These are phyloP conservation scores for Cheirogaleus medius DNA, from an alignment of 2,113 vertebrate genomes.

Conservation along the genomic window DNA sequence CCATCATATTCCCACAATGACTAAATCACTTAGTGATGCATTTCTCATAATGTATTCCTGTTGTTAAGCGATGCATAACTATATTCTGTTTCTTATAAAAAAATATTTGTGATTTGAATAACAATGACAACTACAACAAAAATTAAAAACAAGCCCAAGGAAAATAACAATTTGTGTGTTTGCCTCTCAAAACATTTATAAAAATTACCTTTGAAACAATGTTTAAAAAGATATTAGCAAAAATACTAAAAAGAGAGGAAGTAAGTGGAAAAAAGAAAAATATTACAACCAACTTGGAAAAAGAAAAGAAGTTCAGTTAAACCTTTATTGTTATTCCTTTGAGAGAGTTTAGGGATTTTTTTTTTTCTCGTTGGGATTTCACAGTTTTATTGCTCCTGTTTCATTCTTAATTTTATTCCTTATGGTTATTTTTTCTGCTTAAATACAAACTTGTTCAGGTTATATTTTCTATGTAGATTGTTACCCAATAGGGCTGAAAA, in stretches of 20 bases:
- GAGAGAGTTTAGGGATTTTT: background rate
- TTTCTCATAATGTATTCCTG: background rate
- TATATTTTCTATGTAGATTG: background rate
- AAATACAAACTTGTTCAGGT: background rate
- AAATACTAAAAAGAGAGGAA: background rate
- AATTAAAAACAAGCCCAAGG: background rate
- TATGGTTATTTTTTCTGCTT: background rate
- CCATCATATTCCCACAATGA: background rate
- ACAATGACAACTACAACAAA: background rate
- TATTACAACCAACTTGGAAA: background rate
- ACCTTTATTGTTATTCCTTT: background rate
- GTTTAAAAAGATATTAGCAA: background rate
- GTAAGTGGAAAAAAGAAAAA: background rate
- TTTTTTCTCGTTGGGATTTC: background rate
- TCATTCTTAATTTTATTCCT: constrained; percentile 1
- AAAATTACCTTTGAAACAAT: background rate
- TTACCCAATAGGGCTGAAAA: background rate
- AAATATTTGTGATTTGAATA: background rate
- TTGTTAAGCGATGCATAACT: background rate
- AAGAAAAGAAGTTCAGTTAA: background rate
- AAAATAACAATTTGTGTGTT: background rate
- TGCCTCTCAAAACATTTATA: background rate
- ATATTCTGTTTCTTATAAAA: background rate
- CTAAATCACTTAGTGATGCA: background rate
- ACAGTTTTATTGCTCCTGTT: background rate